phyloP scores from a whole-genome alignment of 2,797 vertebrate species.

The Meriones psammophilus region DNA sequence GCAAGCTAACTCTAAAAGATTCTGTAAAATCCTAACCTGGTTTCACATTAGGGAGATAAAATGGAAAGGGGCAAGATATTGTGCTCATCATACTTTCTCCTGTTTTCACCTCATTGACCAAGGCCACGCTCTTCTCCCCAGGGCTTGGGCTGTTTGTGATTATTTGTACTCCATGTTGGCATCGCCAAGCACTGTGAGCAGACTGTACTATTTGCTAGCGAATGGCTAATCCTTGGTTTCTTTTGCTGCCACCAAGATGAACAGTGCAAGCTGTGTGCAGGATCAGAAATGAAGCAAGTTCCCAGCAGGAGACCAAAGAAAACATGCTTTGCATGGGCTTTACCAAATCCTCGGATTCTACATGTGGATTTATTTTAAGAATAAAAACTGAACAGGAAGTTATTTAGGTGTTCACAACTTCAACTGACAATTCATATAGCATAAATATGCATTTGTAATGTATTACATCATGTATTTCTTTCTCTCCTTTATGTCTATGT shows the following conservation, averaged over 20 bases:
- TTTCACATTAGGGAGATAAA: slow-evolving; percentile 25
- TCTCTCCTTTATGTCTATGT: background rate
- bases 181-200: background rate
- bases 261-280: background rate
- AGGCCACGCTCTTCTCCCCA: background rate
- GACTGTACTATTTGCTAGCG: slow-evolving; percentile 31
- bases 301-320: slow-evolving; percentile 42
- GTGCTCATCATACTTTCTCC: slow-evolving; percentile 26
- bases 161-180: slow-evolving; percentile 44
- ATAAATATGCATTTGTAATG: background rate
- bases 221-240: slow-evolving; percentile 54
- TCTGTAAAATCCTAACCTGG: background rate
- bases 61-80: background rate
- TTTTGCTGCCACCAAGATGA: slow-evolving; percentile 42
- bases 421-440: background rate
- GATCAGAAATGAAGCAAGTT: slow-evolving; percentile 53
- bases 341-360: background rate
- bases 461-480: background rate
- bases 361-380: background rate
- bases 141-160: background rate
- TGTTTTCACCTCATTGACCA: slow-evolving; percentile 63
- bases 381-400: background rate
- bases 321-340: background rate
- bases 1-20: background rate
- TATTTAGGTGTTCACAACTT: background rate